Conservation (phyloP, 2,797 vertebrate species). For the Cynopterus sphinx region DNA sequence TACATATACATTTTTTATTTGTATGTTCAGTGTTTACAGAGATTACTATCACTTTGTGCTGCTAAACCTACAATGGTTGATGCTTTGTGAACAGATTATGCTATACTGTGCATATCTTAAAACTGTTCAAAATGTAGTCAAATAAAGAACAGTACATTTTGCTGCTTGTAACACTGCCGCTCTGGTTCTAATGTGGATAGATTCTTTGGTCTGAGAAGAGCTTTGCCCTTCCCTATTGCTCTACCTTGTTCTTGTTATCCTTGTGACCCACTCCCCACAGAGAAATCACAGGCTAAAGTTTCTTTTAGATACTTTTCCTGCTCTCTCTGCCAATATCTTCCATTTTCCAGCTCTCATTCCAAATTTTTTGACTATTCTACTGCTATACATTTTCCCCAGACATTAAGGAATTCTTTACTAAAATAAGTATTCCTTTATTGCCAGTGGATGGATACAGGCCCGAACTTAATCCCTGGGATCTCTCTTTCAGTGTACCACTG, state of each 20-base stretch:
- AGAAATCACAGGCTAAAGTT: background rate
- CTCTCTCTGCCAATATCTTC: background rate
- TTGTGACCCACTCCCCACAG: background rate
- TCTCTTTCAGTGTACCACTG: constrained; percentile 10
- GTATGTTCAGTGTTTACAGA: background rate
- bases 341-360: background rate
- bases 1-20: background rate
- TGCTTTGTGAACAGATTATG: background rate
- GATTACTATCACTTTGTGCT: background rate
- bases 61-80: background rate
- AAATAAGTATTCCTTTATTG: constrained; percentile 36
- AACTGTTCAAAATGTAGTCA: background rate
- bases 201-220: background rate
- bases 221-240: background rate
- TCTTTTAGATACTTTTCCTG: background rate
- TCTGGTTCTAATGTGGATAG: background rate
- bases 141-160: background rate
- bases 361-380: background rate
- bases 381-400: background rate
- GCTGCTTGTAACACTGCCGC: background rate
- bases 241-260: background rate
- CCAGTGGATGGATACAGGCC: background rate
- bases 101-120: background rate
- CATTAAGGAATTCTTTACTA: background rate
- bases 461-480: background rate